These are phyloP conservation scores for Menidia beryllina DNA, from an alignment of 2,113 vertebrate genomes.

Conservation along the genomic window DNA sequence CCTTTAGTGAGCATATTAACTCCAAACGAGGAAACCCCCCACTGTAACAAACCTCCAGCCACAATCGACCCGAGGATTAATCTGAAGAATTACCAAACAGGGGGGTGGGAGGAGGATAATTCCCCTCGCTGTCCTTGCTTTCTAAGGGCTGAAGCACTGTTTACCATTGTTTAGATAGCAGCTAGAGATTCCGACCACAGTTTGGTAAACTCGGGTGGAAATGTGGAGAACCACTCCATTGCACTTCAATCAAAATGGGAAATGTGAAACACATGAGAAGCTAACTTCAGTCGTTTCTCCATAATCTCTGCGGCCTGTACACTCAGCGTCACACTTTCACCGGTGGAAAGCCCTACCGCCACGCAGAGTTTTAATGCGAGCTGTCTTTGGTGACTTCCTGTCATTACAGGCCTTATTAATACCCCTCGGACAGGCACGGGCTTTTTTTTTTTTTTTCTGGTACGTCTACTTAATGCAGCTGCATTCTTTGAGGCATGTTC, in stretches of 20 bases:
- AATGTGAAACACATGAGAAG: slow-evolving; percentile 75
- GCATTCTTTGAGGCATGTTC: slow-evolving; percentile 72
- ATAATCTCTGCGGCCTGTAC: slow-evolving; percentile 40
- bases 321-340: slow-evolving; percentile 20
- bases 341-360: slow-evolving; percentile 34
- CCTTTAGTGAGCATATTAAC: not conserved
- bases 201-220: slow-evolving; percentile 72
- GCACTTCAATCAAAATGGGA: slow-evolving; percentile 73
- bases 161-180: slow-evolving; percentile 65
- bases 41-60: not conserved
- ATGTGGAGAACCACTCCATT: slow-evolving; percentile 61
- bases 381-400: slow-evolving; percentile 62
- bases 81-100: not conserved
- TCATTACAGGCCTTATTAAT: slow-evolving; percentile 56
- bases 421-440: slow-evolving; percentile 36
- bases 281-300: slow-evolving; percentile 60
- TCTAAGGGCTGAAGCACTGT: slow-evolving; percentile 28
- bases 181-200: slow-evolving; percentile 65
- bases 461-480: slow-evolving; percentile 58
- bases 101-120: not conserved
- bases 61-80: not conserved
- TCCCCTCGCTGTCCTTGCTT: slow-evolving; percentile 20
- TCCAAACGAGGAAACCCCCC: not conserved
- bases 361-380: slow-evolving; percentile 40
- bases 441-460: slow-evolving; percentile 60